phyloP scores from a whole-genome alignment of 2,113 vertebrate species.

The Struthidea cinerea region DNA sequence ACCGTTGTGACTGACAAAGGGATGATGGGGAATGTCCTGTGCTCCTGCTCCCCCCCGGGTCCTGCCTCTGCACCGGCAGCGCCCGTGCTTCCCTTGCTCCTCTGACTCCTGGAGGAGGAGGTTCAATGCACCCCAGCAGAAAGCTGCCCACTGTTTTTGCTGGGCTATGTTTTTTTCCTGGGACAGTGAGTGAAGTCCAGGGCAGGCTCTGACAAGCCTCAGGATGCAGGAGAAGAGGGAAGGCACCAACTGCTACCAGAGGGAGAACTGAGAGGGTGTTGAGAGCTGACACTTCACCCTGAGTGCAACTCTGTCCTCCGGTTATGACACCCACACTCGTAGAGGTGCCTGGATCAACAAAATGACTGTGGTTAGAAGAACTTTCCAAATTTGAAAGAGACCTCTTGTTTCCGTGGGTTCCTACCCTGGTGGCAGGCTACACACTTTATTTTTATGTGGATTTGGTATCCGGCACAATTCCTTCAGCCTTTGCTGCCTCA shows the following conservation, averaged over 20 bases:
- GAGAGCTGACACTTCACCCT: neutral
- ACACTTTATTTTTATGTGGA: neutral
- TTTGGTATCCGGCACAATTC: neutral
- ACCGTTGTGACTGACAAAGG: neutral
- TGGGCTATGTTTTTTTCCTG: neutral
- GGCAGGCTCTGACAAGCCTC: neutral
- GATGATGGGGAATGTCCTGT: neutral
- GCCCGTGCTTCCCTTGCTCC: neutral
- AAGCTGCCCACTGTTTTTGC: neutral
- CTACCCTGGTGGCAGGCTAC: neutral
- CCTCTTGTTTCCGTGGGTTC: neutral
- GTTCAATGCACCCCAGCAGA: neutral
- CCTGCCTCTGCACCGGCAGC: neutral
- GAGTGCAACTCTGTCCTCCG: neutral
- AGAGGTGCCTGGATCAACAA: neutral
- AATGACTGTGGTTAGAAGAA: neutral
- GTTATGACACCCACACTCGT: accelerated
- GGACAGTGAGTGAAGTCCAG: neutral
- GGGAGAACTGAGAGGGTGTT: neutral
- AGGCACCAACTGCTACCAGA: neutral
- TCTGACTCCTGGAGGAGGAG: neutral
- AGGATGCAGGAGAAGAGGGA: neutral
- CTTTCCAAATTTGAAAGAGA: neutral
- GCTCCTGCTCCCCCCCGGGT: neutral
- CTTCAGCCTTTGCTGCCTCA: neutral